Evolutionary conservation across 2,888 invertebrate species (phyloP).

Genomic region (Scrobipalpa atriplicella): DNA sequence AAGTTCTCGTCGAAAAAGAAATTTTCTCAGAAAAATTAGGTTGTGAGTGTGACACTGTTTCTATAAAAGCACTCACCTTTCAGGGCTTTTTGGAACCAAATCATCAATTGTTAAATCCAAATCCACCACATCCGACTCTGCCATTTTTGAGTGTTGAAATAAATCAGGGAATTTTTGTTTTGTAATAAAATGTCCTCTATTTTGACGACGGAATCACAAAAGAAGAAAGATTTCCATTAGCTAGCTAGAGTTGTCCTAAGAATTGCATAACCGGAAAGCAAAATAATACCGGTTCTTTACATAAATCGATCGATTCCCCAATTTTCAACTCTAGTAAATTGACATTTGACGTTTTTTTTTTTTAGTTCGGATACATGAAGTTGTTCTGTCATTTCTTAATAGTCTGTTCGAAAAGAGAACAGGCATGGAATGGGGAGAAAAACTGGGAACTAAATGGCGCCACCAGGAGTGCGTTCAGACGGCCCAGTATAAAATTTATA

Average conservation of each 20-base stretch:
- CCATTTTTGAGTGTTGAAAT: slow-evolving; percentile 57
- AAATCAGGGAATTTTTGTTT: slow-evolving; percentile 37
- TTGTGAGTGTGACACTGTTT: background rate
- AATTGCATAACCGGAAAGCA: background rate
- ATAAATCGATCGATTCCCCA: background rate
- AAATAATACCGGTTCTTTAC: background rate
- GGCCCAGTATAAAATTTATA: too few relatives aligned
- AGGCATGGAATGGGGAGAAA: too few relatives aligned
- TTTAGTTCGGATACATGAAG: slow-evolving; percentile 1
- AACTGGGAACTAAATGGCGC: too few relatives aligned
- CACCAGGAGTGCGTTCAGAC: too few relatives aligned
- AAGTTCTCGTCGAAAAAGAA: slow-evolving; percentile 3
- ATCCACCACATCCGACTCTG: slow-evolving; percentile 73
- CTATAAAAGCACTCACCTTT: slow-evolving; percentile 60
- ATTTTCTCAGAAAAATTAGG: background rate
- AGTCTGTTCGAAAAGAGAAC: too few relatives aligned
- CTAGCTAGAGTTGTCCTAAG: background rate
- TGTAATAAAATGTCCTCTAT: slow-evolving; percentile 53
- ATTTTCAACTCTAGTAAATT: background rate
- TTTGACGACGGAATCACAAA: slow-evolving; percentile 69
- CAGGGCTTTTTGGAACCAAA: slow-evolving; percentile 77
- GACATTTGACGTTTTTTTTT: background rate
- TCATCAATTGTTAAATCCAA: slow-evolving; percentile 76
- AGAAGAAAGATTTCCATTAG: slow-evolving; percentile 41
- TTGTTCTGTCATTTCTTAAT: too few relatives aligned